Evolutionary conservation across 1,140 invertebrate genomes (phyloP), one percentile per base, ranked within the genome.

Genomic region (Caenorhabditis tropicalis): DNA sequence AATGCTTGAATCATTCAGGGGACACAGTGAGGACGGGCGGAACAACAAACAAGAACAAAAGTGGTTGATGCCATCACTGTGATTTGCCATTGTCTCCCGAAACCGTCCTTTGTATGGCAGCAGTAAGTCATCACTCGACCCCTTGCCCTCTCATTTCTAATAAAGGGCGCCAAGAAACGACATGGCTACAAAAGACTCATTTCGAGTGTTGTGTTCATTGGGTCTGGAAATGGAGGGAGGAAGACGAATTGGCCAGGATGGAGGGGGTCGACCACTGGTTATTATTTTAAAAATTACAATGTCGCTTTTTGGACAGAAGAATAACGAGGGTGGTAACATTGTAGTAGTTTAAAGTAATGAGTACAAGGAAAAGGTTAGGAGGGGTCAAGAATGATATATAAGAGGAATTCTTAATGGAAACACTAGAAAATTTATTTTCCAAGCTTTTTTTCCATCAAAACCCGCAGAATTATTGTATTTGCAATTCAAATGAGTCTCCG

Each of bases 31-130:
- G 29, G 58, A 51, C 49, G 36, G 65, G 65, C 65, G 65, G 65
- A 74, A 74, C 65, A 74, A 74, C 65, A 74, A 74, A 74, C 65
- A 74, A 74, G 65, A 74, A 74, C 65, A 74, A 74, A 74, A 74
- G 65, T 74, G 65, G 65, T 74, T 24, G 43, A 74, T 46, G n/a
- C 65, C n/a, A 74, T 46, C 36, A 74, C 33, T 46, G 15, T 74
- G 65, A 74, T 74, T 74, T 74, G 65, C 65, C 65, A 74, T 74
- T 74, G 65, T 74, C 36, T 74, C 65, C 65, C 65, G 65, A 74
- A 74, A 74, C 36, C 65, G 36, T 74, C 65, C 65, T 74, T 74
- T 74, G 65, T 74, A 74, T 27, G 53, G n/a, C 36, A 74, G 65
- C 33, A 74, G 65, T 46, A 7, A 74, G 65, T 74, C 65, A 43